A percentile compares a stretch with the other conserved stretches of the same genome.
phyloP scores from a whole-genome alignment of 2,113 vertebrate species.

The Dicaeum eximium region DNA sequence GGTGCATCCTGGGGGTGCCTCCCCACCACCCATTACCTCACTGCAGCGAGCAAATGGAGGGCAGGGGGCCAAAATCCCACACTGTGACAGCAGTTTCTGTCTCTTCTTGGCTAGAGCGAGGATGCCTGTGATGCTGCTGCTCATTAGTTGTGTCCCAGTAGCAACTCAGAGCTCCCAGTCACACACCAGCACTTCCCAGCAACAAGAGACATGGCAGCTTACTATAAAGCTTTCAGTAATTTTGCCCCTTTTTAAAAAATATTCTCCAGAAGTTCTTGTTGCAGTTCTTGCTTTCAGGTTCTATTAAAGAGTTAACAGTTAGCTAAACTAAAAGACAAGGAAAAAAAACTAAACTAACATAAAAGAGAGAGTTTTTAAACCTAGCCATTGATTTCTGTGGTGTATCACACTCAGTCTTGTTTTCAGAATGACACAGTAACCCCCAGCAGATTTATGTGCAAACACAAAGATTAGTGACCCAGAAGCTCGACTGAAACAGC shows the following conservation, averaged over 20 bases:
- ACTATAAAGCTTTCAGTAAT: not conserved
- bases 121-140: not conserved
- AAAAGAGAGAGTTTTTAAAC: not conserved
- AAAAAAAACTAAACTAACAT: not conserved
- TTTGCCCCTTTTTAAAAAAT: not conserved
- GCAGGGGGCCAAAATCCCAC: not conserved
- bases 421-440: constrained; percentile 41
- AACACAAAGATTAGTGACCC: constrained; percentile 44
- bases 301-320: not conserved
- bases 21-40: not conserved
- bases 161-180: not conserved
- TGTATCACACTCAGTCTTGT: not conserved
- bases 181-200: not conserved
- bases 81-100: not conserved
- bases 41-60: accelerated
- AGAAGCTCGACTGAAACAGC: constrained; percentile 40
- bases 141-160: not conserved
- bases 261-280: not conserved
- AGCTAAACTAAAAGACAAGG: not conserved
- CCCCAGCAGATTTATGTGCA: constrained; percentile 28
- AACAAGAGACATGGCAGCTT: not conserved
- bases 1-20: not conserved
- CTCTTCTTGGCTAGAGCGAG: not conserved
- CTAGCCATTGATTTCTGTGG: not conserved
- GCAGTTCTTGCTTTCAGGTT: not conserved